phyloP scores from a whole-genome alignment of 1,140 invertebrate species.

The Condylostylus longicornis region DNA sequence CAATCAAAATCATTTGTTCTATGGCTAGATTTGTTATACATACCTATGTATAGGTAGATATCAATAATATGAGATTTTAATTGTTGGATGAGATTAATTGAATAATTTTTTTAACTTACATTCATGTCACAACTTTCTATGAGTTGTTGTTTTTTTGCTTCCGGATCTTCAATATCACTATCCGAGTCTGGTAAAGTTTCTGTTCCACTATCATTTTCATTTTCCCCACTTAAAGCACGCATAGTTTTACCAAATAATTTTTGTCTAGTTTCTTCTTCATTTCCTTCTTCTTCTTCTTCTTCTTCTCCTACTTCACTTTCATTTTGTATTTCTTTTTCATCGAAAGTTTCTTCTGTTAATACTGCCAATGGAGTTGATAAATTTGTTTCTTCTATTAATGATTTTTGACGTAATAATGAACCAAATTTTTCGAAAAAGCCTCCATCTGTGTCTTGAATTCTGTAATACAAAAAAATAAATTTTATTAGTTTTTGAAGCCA shows the following conservation, averaged over 20 bases:
- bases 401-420: slow-evolving; percentile 50
- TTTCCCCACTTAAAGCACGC: slow-evolving; percentile 11
- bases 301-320: background rate
- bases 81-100: no score
- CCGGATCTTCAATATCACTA: slow-evolving; percentile 37
- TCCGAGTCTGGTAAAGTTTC: slow-evolving; percentile 39
- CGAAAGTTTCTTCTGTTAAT: slow-evolving; percentile 31
- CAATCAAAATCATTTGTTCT: no score
- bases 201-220: slow-evolving; percentile 39
- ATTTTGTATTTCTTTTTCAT: slow-evolving; percentile 17
- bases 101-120: slow-evolving; percentile 38
- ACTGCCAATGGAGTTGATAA: slow-evolving; percentile 38
- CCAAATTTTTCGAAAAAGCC: slow-evolving; percentile 69
- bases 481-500: no score
- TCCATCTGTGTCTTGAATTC: slow-evolving; percentile 60
- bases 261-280: background rate
- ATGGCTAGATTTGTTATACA: no score
- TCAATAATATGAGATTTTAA: background rate
- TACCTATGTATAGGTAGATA: no score
- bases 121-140: slow-evolving; percentile 45
- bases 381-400: slow-evolving; percentile 34
- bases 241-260: slow-evolving; percentile 1
- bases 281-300: slow-evolving; percentile 19
- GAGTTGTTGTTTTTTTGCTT: slow-evolving; percentile 11
- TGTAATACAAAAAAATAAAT: slow-evolving; percentile 34